Evolutionary conservation across 1,140 invertebrate genomes (phyloP), one percentile per base, ranked within the genome.

Genomic region (Aleiodes sp.): DNA sequence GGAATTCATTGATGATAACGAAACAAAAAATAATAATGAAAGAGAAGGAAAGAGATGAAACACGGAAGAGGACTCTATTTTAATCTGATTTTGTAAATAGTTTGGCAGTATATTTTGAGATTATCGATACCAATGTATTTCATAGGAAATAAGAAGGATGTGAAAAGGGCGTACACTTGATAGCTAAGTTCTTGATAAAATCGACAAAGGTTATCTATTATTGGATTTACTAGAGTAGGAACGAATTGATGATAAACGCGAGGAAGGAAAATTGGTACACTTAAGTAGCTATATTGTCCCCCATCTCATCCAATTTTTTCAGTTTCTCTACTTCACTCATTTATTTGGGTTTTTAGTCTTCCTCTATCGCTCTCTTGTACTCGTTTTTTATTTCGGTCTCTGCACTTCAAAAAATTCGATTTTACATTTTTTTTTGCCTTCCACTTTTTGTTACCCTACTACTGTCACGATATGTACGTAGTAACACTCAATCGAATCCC

Each of bases 401-500:
- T 52, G 9, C 46, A 52, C 46, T 52, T 21, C 2, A 21, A 21
- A 24, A 24, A 24, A 26, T 52, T 52, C 21, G 46, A 52, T 52
- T 24, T 52, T 52, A n/a, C n/a, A n/a, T 46, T 46, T 21, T 24
- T 24, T 24, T 52, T n/a, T n/a, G n/a, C n/a, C n/a, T n/a, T n/a
- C n/a, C n/a, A n/a, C n/a, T n/a, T n/a, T n/a, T n/a, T n/a, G n/a
- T n/a, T n/a, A n/a, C n/a, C n/a, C 46, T 43, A 43, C 39, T 9
- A 52, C 46, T 52, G 21, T 52, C 46, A 52, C 46, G 16, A 21
- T 52, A 24, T 52, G 46, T 52, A 62, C 21, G 12, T 57, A 12
- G 52, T 62, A 19, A 62, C 16, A 62, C 28, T 39, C 60, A 62
- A 62, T 62, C 21, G 39, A 64, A 64, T 41, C 24, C 10, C 8